Conservation (phyloP, 2,113 vertebrate genomes). For the Solea senegalensis region DNA sequence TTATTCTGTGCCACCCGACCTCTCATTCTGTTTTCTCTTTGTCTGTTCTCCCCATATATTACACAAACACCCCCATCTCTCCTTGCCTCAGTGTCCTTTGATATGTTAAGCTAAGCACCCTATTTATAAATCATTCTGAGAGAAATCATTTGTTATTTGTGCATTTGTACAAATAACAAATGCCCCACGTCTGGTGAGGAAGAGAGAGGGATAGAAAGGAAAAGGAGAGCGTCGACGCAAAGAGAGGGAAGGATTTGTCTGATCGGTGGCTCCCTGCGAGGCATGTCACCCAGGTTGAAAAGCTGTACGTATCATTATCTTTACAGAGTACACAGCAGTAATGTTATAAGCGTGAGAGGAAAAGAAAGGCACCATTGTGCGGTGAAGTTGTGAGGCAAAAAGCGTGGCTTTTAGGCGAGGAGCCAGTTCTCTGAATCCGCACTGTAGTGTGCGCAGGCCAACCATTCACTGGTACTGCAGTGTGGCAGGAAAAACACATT, state of each 20-base stretch:
- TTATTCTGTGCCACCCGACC: not conserved
- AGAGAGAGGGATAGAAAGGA: constrained; percentile 27
- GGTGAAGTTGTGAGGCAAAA: constrained; percentile 25
- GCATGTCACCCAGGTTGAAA: constrained; percentile 47
- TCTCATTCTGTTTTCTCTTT: constrained; percentile 6
- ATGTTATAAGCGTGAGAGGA: constrained; percentile 36
- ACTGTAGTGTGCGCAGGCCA: not conserved
- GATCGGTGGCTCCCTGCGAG: constrained; percentile 22
- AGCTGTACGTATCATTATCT: constrained; percentile 48
- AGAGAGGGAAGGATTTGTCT: constrained; percentile 20
- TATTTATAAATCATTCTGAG: constrained; percentile 63
- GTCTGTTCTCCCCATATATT: too few species aligned
- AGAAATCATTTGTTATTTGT: constrained; percentile 32
- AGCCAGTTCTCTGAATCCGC: constrained; percentile 16
- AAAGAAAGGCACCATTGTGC: constrained; percentile 37
- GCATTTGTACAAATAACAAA: constrained; percentile 51
- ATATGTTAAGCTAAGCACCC: constrained; percentile 60
- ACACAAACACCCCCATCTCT: not conserved
- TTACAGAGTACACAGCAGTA: constrained; percentile 12
- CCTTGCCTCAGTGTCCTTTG: constrained; percentile 42
- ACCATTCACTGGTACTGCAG: not conserved
- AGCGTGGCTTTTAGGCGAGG: constrained; percentile 3
- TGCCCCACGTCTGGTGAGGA: constrained; percentile 36
- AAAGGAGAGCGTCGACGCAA: constrained; percentile 1
- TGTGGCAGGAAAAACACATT: not conserved